Evolutionary conservation across 2,113 vertebrate genomes (phyloP).

Genomic region (Gnathonemus longibarbis): DNA sequence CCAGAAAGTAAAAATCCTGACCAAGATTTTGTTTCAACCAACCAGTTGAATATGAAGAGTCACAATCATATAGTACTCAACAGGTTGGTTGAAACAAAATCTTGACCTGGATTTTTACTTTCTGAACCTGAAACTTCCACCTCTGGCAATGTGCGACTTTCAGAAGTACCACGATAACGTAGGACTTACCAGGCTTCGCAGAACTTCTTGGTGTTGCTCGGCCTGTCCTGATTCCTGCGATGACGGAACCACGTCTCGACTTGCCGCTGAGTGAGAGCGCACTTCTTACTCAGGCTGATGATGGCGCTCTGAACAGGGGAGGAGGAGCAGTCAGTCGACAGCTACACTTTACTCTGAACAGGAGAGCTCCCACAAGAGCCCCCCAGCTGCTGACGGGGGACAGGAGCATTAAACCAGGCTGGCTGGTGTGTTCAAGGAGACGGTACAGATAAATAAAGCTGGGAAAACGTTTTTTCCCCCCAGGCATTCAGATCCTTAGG

Average conservation of each 20-base stretch:
- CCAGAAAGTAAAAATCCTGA: too few relatives aligned
- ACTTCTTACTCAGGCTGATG: conserved; percentile 62
- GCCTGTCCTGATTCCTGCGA: conserved; percentile 70
- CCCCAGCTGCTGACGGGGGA: neutral
- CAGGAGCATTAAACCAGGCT: neutral
- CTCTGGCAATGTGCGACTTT: neutral
- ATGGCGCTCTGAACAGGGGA: conserved; percentile 47
- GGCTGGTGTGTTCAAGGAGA: neutral
- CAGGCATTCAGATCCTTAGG: neutral
- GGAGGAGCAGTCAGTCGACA: neutral
- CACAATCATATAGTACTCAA: too few relatives aligned
- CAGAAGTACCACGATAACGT: neutral
- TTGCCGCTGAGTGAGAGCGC: conserved; percentile 64
- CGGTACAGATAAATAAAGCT: neutral
- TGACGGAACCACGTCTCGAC: conserved; percentile 76
- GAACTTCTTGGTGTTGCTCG: conserved; percentile 78
- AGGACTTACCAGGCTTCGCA: conserved; percentile 77
- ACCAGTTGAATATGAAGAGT: too few relatives aligned
- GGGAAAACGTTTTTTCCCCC: neutral
- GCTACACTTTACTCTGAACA: neutral
- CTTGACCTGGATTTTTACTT: too few relatives aligned
- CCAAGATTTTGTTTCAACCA: too few relatives aligned
- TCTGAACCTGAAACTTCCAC: too few relatives aligned
- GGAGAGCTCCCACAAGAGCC: neutral
- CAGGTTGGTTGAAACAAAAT: too few relatives aligned